A percentile compares a stretch with the other conserved stretches of the same genome.
Evolutionary conservation across 2,113 vertebrate species (phyloP).

Genomic region (Rousettus leschenaultii): DNA sequence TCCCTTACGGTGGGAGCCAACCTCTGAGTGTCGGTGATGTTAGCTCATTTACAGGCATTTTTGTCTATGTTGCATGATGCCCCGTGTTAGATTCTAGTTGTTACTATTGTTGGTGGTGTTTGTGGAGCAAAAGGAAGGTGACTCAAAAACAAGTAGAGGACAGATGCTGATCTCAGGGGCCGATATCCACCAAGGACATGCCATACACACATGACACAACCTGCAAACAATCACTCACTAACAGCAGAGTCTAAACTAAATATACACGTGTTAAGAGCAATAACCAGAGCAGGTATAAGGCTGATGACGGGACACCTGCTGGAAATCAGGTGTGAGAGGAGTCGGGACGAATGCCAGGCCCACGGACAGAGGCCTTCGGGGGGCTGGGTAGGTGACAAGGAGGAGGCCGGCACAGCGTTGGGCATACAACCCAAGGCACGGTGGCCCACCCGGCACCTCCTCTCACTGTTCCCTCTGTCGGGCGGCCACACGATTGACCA

Average conservation of each 20-base stretch:
- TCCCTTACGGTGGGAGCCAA: background rate
- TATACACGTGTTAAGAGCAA: fast-evolving
- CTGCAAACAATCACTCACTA: background rate
- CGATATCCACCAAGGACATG: background rate
- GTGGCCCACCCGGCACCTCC: too few species aligned
- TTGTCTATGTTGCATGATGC: background rate
- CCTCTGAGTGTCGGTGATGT: background rate
- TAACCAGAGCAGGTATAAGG: background rate
- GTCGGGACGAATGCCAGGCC: background rate
- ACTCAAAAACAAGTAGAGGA: background rate
- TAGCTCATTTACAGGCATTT: background rate
- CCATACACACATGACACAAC: background rate
- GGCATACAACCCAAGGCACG: background rate
- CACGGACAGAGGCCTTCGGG: background rate
- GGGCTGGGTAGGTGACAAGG: background rate
- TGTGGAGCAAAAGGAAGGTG: background rate
- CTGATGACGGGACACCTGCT: background rate
- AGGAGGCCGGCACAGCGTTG: background rate
- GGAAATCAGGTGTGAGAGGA: background rate
- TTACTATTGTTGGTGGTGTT: background rate
- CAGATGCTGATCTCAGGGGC: background rate
- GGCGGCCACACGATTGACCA: background rate
- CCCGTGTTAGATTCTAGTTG: background rate
- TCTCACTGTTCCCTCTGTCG: background rate
- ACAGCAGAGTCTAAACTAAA: background rate